A percentile compares a stretch with the other conserved stretches of the same genome.
Conservation (phyloP, 2,113 vertebrate species). For the Tetraodon nigroviridis region DNA sequence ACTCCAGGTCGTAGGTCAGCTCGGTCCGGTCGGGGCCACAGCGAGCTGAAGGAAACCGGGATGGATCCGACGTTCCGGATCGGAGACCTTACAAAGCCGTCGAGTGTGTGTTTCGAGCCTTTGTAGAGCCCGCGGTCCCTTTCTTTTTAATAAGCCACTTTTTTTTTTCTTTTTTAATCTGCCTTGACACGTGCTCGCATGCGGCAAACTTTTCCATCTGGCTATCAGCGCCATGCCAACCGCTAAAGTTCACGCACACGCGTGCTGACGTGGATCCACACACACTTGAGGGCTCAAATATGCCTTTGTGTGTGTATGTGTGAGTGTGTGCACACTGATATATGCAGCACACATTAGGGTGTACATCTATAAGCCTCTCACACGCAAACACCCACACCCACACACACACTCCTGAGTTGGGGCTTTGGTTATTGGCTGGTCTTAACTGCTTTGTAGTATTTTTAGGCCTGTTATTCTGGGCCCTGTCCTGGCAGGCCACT, state of each 20-base stretch:
- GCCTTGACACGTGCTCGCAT: conserved; percentile 16
- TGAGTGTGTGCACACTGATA: too few species aligned
- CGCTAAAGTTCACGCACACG: neutral
- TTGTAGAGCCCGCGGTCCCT: neutral
- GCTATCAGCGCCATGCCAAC: neutral
- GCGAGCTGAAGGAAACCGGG: too few species aligned
- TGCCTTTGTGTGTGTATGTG: too few species aligned
- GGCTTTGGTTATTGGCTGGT: conserved; percentile 61
- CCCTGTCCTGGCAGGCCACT: conserved; percentile 55
- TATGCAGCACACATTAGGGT: too few species aligned
- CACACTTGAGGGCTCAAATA: neutral
- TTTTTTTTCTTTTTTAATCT: neutral
- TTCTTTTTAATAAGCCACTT: too few species aligned
- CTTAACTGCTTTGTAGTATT: conserved; percentile 75
- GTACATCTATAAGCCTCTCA: too few species aligned
- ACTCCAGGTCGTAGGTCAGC: too few species aligned
- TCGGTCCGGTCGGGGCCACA: too few species aligned
- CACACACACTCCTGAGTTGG: conserved; percentile 35
- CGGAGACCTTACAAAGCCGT: neutral
- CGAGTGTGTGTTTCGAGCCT: neutral
- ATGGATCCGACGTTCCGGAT: too few species aligned
- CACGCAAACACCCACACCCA: conserved; percentile 3
- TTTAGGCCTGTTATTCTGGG: conserved; percentile 75
- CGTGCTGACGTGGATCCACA: neutral
- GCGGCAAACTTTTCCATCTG: neutral